A percentile compares a stretch with the other conserved stretches of the same genome.
These are phyloP conservation scores for Anarsia innoxiella DNA, from an alignment of 2,888 invertebrate genomes.

Conservation along the genomic window DNA sequence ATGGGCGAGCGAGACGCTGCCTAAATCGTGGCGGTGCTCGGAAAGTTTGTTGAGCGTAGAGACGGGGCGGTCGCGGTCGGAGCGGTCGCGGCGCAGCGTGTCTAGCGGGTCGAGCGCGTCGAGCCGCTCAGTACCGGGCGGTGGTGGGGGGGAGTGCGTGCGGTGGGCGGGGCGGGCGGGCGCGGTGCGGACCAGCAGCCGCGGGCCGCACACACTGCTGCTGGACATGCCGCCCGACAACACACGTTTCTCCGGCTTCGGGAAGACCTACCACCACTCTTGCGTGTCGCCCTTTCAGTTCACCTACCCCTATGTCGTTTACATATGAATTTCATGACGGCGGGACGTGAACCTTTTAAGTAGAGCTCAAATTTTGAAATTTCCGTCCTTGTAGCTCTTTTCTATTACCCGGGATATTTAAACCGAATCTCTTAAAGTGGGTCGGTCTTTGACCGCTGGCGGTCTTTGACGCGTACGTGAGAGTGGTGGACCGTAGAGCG, in stretches of 20 bases:
- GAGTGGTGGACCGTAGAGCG: conserved; percentile 50
- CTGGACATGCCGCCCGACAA: conserved; percentile 66
- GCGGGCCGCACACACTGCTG: too few species aligned
- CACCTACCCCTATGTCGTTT: conserved; percentile 66
- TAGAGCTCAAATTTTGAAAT: conserved; percentile 1
- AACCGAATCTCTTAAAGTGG: too few species aligned
- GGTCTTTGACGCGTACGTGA: too few species aligned
- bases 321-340: conserved; percentile 49
- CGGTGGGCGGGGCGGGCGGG: conserved; percentile 25
- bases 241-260: conserved; percentile 69
- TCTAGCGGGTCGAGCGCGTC: conserved; percentile 38
- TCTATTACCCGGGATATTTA: too few species aligned
- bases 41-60: conserved; percentile 57
- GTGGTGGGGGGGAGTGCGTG: conserved; percentile 25
- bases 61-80: conserved; percentile 35
- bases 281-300: conserved; percentile 72
- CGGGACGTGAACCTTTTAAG: conserved; percentile 7
- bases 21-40: conserved; percentile 66
- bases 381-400: conserved; percentile 10
- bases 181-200: conserved; percentile 67
- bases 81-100: conserved; percentile 35
- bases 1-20: conserved; percentile 58
- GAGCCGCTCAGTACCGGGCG: too few species aligned
- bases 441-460: too few species aligned
- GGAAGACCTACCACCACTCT: conserved; percentile 72